phyloP scores from a whole-genome alignment of 2,797 vertebrate species.

The Epinephelus awoara region DNA sequence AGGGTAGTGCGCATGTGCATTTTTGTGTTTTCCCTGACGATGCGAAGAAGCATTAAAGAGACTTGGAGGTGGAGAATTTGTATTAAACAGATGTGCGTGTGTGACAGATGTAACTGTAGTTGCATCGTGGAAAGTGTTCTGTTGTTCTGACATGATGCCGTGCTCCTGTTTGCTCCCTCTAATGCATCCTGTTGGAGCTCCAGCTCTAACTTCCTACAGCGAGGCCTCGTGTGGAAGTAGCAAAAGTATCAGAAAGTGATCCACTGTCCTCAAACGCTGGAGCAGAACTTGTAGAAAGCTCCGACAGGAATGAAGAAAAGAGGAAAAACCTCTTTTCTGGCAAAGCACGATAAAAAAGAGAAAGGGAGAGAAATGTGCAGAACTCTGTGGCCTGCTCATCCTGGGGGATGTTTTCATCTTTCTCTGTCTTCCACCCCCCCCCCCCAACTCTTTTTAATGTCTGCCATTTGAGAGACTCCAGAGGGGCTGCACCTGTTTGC shows the following conservation, averaged over 20 bases:
- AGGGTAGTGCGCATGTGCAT: constrained; percentile 29
- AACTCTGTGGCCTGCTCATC: constrained; percentile 83
- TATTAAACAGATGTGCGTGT: constrained; percentile 51
- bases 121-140: constrained; percentile 19
- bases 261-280: constrained; percentile 57
- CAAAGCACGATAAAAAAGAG: constrained; percentile 52
- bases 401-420: constrained; percentile 85
- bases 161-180: background rate
- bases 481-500: constrained; percentile 91
- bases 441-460: constrained; percentile 81
- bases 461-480: constrained; percentile 89
- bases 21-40: constrained; percentile 29
- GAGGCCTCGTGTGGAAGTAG: constrained; percentile 41
- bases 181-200: constrained; percentile 8
- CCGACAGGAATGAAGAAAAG: constrained; percentile 55
- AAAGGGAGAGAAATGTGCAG: constrained; percentile 69
- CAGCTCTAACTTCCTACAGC: constrained; percentile 23
- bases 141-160: constrained; percentile 25
- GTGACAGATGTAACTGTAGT: constrained; percentile 31
- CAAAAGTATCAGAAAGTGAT: constrained; percentile 60
- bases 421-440: constrained; percentile 45
- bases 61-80: constrained; percentile 37
- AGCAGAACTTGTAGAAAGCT: constrained; percentile 69
- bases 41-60: constrained; percentile 26
- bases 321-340: constrained; percentile 64